A percentile compares a stretch with the other conserved stretches of the same genome.
phyloP scores from a whole-genome alignment of 1,140 invertebrate species.

The Mya arenaria region DNA sequence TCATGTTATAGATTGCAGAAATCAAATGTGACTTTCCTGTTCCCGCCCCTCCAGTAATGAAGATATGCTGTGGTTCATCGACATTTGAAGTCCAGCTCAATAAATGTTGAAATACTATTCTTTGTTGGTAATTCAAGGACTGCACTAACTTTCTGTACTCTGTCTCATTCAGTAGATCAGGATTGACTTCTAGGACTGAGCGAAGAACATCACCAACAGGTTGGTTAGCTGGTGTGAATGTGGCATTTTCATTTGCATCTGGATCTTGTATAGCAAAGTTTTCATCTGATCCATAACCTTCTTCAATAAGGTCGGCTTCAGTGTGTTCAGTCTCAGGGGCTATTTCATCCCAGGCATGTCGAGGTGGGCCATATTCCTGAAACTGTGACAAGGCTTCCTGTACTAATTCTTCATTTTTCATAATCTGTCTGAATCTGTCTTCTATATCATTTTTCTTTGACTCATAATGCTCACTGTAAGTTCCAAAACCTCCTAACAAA shows the following conservation, averaged over 20 bases:
- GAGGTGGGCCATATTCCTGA: slow-evolving; percentile 14
- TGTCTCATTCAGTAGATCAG: slow-evolving; percentile 14
- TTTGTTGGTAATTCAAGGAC: slow-evolving; percentile 37
- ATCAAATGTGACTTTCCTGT: slow-evolving; percentile 45
- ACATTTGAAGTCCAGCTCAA: slow-evolving; percentile 26
- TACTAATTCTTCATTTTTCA: slow-evolving; percentile 26
- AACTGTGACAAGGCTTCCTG: slow-evolving; percentile 8
- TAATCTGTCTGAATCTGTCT: not conserved
- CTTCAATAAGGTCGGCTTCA: slow-evolving; percentile 26
- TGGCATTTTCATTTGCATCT: slow-evolving; percentile 1
- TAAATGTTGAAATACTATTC: slow-evolving; percentile 22
- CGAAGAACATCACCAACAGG: not conserved
- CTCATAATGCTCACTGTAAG: slow-evolving; percentile 34
- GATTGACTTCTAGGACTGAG: not conserved
- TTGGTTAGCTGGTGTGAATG: not conserved
- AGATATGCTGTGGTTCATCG: slow-evolving; percentile 23
- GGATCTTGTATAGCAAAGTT: slow-evolving; percentile 30
- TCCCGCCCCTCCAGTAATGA: slow-evolving; percentile 42
- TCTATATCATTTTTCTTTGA: slow-evolving; percentile 11
- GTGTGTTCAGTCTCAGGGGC: slow-evolving; percentile 23
- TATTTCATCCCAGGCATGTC: slow-evolving; percentile 32
- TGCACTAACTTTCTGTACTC: slow-evolving; percentile 27
- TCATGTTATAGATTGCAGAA: slow-evolving; percentile 39
- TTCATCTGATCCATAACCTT: slow-evolving; percentile 24
- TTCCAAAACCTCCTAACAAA: slow-evolving; percentile 15